These are phyloP conservation scores for Osmerus eperlanus DNA, from an alignment of 2,113 vertebrate species.

Conservation along the genomic window DNA sequence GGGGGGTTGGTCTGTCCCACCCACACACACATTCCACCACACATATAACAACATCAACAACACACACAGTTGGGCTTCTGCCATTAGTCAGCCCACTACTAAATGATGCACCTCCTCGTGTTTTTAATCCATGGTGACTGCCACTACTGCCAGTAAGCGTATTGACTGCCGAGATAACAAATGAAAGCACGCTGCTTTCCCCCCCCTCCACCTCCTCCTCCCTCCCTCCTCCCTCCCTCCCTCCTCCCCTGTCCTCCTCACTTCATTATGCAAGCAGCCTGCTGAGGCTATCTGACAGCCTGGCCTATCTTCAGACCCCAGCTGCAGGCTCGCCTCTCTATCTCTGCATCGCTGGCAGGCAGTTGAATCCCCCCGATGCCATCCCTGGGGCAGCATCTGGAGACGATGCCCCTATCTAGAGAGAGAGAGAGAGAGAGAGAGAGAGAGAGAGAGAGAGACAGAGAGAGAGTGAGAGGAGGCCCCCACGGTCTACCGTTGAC, in stretches of 20 bases:
- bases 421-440: conserved; percentile 21
- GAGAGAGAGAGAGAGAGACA: too few relatives aligned
- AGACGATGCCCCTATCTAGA: conserved; percentile 46
- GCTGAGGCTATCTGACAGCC: conserved; percentile 75
- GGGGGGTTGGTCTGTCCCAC: neutral
- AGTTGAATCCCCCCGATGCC: conserved; percentile 68
- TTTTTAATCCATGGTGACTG: conserved; percentile 46
- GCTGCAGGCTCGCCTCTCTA: conserved; percentile 68
- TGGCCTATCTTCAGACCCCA: conserved; percentile 78
- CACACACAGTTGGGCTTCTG: conserved; percentile 41
- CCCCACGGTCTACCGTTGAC: conserved; percentile 37
- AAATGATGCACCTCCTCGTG: conserved; percentile 58
- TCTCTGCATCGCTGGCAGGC: conserved; percentile 70
- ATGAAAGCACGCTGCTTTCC: conserved; percentile 50
- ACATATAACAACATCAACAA: neutral
- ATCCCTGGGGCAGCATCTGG: conserved; percentile 40
- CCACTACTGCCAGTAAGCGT: conserved; percentile 40
- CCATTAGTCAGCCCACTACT: conserved; percentile 67
- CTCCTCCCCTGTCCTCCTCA: conserved; percentile 49
- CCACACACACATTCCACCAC: neutral
- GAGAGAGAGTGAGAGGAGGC: neutral
- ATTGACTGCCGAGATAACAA: conserved; percentile 65
- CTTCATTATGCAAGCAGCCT: conserved; percentile 78
- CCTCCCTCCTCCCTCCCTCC: conserved; percentile 27
- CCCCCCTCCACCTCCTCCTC: conserved; percentile 29